Evolutionary conservation across 2,888 invertebrate genomes (phyloP), one percentile per base, ranked within the genome.

Genomic region (Sminthurinus aureus): DNA sequence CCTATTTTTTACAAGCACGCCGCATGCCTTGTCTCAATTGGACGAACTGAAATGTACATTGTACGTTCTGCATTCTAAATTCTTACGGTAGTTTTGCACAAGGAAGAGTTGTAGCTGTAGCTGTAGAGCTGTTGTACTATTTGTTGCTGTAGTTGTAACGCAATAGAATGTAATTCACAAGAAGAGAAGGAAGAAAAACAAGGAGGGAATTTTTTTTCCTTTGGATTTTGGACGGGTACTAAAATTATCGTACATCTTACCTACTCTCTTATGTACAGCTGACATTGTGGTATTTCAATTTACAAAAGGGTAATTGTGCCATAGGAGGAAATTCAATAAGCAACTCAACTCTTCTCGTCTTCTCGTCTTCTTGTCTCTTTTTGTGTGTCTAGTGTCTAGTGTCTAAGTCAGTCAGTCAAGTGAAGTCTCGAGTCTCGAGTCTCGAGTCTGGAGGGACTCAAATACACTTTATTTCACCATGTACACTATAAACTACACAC

Each of bases 251-350:
- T 58, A 58, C 58, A 18, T 58, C 58, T 58, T 58, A 58, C 58
- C 58, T 58, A 58, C 58, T 58, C 18, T 58, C 58, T 11, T 58
- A 58, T 58, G 58, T 13, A 58, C 58, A 58, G 18, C 58, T 58
- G 58, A 58, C 58, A 58, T 58, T 58, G 58, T 58, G 58, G 58
- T 58, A 58, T 58, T 58, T 58, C 58, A 58, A 58, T 58, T 58
- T 58, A 58, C 58, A 58, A 58, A 58, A 58, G 58, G 13, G 58
- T 58, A 58, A 58, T 58, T 58, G 58, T 11, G 18, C 58, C 58
- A 58, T 58, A 58, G 4, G 18, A 58, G 58, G 9, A 58, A 58
- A 58, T 58, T 58, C 58, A 58, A 58, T 58, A 58, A 58, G 58
- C 58, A 58, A 58, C 58, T 58, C 58, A 11, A 9, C 58, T 58